Evolutionary conservation across 2,113 vertebrate species (phyloP), one percentile per base, ranked within the genome.

Genomic region (Nansenia antarctica): DNA sequence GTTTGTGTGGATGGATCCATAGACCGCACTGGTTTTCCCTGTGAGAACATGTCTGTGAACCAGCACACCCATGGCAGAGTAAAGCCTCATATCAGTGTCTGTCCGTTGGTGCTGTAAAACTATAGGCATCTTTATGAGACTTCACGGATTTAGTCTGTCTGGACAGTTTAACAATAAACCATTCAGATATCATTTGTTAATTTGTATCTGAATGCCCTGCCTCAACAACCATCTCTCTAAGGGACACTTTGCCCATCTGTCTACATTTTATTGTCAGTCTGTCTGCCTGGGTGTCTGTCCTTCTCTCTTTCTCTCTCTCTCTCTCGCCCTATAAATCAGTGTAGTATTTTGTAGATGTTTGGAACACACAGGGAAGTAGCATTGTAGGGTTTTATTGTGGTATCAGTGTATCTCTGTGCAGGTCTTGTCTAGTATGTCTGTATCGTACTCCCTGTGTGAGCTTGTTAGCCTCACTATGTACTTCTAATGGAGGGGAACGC

Each of bases 111-210:
- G 27, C 66, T 52, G 60, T 77, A 59, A 78, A 77, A 65, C 31
- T 62, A 9, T 26, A 9, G 5, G 15, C 47, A 24, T 69, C 55
- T 77, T 69, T 22, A 71, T 30, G 39, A 31, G 70, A 72, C 67
- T 79, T 80, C 55, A 73, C 27, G 49, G 82, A 78, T 77, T 73
- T 52, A 76, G 31, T 42, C 64, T 72, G 74, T 80, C 68, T 84
- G 59, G 66, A 78, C 67, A 64, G 67, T 82, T 70, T 81, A 65
- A 81, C 72, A 67, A 74, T 78, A 73, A 77, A 79, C 62, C 76
- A 77, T 79, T 76, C 69, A 78, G 24, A 74, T 67, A 73, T 80
- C 37, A 85, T 68, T 76, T 78, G 59, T 76, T 78, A 27, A 32
- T 65, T 58, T 79, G 57, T 75, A 72, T 77, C 64, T 67, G 78